Conservation (phyloP, 64 coral and sea anemone genomes). For the Stylophora pistillata region DNA sequence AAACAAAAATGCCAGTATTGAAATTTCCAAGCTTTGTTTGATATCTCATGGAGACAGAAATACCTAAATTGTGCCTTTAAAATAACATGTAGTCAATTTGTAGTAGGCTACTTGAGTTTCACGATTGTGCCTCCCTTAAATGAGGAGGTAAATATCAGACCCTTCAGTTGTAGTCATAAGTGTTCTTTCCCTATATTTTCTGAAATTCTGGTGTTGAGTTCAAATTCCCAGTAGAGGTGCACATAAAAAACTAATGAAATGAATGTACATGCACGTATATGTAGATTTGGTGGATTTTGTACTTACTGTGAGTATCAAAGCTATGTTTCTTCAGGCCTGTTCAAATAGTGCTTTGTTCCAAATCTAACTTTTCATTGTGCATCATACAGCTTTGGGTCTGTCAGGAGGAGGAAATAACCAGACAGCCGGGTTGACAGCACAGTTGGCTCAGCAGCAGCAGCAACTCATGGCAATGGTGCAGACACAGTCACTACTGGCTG, state of each 20-base stretch:
- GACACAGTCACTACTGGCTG: slow-evolving; percentile 84
- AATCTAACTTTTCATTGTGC: neutral
- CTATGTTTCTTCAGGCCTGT: neutral
- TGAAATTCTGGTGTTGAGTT: slow-evolving; percentile 32
- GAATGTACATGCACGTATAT: neutral
- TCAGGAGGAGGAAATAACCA: neutral
- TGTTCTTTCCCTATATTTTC: neutral
- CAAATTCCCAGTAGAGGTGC: neutral
- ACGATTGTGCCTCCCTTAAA: neutral
- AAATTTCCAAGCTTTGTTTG: too few relatives aligned
- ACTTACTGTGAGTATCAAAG: neutral
- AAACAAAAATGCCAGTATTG: too few relatives aligned
- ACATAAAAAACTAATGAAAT: neutral
- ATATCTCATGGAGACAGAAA: too few relatives aligned
- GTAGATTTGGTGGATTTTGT: neutral
- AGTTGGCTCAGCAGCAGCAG: slow-evolving; percentile 88
- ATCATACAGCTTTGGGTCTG: slow-evolving; percentile 7
- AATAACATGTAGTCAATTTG: too few relatives aligned
- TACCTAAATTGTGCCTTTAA: too few relatives aligned
- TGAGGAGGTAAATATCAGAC: neutral
- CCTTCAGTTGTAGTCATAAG: too few relatives aligned
- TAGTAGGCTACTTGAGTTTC: too few relatives aligned
- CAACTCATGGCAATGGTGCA: slow-evolving; percentile 97
- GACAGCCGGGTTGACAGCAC: slow-evolving; percentile 56
- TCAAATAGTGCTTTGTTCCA: neutral